phyloP scores from a whole-genome alignment of 92 coral and sea anemone genomes.

The Nematostella vectensis region DNA sequence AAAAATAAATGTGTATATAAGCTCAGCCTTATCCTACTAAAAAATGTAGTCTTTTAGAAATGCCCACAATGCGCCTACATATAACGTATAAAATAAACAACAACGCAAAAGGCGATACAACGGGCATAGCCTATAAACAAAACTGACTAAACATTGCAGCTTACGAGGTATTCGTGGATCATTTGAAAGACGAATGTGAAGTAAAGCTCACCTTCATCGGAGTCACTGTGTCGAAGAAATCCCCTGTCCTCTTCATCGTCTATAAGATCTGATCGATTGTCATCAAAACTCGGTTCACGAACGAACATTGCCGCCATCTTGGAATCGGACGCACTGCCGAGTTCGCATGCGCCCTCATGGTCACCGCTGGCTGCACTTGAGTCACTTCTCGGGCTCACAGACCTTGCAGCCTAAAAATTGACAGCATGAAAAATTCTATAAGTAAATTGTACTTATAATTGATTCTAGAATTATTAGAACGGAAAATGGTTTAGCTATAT shows the following conservation, averaged over 20 bases:
- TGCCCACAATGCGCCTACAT: too few species aligned
- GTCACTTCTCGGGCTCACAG: slow-evolving; percentile 82
- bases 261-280: slow-evolving; percentile 79
- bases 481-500: too few species aligned
- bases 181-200: slow-evolving; percentile 1
- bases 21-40: too few species aligned
- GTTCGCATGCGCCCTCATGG: slow-evolving; percentile 71
- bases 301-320: slow-evolving; percentile 94
- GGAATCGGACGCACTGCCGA: slow-evolving; percentile 30
- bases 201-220: slow-evolving; percentile 81
- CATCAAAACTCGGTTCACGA: slow-evolving; percentile 89
- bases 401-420: slow-evolving; percentile 47
- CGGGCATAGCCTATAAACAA: too few species aligned
- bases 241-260: slow-evolving; percentile 94
- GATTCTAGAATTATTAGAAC: too few species aligned
- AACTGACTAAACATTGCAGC: too few species aligned
- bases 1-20: too few species aligned
- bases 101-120: too few species aligned
- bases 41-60: too few species aligned
- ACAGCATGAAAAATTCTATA: slow-evolving; percentile 14
- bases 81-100: too few species aligned
- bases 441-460: slow-evolving; percentile 7
- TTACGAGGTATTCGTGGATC: too few species aligned
- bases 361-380: slow-evolving; percentile 70
- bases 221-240: slow-evolving; percentile 84